Percentiles rank a stretch among this genome's conserved stretches.
Conservation (phyloP, 2,888 invertebrate genomes). For the Lasius platythorax region DNA sequence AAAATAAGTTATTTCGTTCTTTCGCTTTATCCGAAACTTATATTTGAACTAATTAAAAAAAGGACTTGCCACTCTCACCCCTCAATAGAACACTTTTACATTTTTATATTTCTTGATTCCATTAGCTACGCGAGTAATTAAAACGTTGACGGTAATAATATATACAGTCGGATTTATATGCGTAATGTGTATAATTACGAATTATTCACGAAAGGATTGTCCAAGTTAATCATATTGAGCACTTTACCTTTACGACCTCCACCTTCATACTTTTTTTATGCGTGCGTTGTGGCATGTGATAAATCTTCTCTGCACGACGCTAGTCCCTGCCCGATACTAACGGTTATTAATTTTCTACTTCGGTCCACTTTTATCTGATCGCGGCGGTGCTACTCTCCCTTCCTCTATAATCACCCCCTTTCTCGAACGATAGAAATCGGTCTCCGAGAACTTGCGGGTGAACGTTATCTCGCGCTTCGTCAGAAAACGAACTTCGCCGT, state of each 20-base stretch:
- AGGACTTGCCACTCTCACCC: too few species aligned
- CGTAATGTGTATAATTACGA: background rate
- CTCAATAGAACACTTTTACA: too few species aligned
- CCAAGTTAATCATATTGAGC: conserved; percentile 7
- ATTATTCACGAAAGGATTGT: background rate
- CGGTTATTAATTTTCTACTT: conserved; percentile 51
- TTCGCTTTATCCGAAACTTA: too few species aligned
- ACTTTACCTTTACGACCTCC: background rate
- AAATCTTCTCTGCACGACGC: conserved; percentile 28
- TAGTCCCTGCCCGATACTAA: background rate
- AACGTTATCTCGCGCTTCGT: conserved; percentile 24
- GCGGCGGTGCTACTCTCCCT: background rate
- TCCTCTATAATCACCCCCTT: conserved; percentile 53
- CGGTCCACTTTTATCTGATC: conserved; percentile 44
- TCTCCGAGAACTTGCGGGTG: conserved; percentile 27
- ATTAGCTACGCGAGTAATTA: too few species aligned
- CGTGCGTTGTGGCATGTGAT: conserved; percentile 1
- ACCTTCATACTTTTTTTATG: conserved; percentile 16
- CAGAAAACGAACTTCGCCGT: conserved; percentile 34
- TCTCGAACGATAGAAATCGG: conserved; percentile 54
- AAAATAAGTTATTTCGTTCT: too few species aligned
- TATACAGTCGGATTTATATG: too few species aligned
- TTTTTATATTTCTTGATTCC: too few species aligned
- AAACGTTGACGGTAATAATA: too few species aligned
- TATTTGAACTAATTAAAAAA: too few species aligned